Percentiles rank a stretch among this genome's conserved stretches.
Conservation (phyloP, 1,140 invertebrate species). For the Drosophila nebulosa region DNA sequence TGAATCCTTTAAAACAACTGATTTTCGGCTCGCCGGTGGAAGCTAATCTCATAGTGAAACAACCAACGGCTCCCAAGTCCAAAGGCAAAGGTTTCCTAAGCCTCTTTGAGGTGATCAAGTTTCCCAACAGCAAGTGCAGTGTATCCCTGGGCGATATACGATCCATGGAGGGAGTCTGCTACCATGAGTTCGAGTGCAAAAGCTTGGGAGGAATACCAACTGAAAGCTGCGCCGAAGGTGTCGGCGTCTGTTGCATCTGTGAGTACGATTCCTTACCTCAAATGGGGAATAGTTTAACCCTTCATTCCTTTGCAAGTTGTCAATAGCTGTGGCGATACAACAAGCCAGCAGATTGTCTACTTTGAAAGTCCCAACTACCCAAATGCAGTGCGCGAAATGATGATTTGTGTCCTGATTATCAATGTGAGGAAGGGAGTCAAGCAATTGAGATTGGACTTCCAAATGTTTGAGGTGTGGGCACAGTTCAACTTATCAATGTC, state of each 20-base stretch:
- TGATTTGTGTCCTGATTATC: conserved; percentile 85
- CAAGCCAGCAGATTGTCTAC: conserved; percentile 83
- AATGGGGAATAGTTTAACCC: background rate
- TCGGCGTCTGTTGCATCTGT: conserved; percentile 89
- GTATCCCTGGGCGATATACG: conserved; percentile 76
- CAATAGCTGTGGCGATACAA: conserved; percentile 83
- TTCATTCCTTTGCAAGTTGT: conserved; percentile 81
- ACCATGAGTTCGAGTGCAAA: conserved; percentile 85
- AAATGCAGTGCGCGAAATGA: conserved; percentile 60
- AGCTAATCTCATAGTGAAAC: conserved; percentile 66
- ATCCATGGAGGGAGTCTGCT: conserved; percentile 84
- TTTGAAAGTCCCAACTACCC: conserved; percentile 85
- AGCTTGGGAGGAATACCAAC: conserved; percentile 83
- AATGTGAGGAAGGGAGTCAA: conserved; percentile 84
- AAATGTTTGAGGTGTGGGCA: conserved; percentile 84
- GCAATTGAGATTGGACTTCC: conserved; percentile 87
- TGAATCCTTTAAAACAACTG: conserved; percentile 61
- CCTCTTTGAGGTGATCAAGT: conserved; percentile 88
- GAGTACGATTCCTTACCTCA: conserved; percentile 65
- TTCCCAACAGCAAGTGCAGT: conserved; percentile 85
- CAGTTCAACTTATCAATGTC: too few species aligned
- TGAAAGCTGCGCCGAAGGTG: conserved; percentile 88
- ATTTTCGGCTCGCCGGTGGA: conserved; percentile 63
- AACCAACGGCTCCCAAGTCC: conserved; percentile 46
- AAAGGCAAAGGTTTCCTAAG: conserved; percentile 84